These are phyloP conservation scores for Pelusios castaneus DNA, from an alignment of 2,113 vertebrate species.

Conservation along the genomic window DNA sequence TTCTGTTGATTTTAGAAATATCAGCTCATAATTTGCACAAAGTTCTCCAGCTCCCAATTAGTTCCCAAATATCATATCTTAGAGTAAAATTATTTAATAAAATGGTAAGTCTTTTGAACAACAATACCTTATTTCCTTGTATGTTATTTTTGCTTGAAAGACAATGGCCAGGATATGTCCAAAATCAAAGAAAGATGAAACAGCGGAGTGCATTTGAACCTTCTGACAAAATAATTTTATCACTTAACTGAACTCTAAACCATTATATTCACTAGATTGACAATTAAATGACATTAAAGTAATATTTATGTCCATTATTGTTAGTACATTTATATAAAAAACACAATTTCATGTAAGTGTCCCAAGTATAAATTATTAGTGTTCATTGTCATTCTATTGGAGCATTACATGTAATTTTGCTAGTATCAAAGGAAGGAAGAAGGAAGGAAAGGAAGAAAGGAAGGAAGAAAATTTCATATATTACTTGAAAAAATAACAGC, in stretches of 20 bases:
- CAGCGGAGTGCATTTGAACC: background rate
- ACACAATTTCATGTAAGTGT: background rate
- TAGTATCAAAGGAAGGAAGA: background rate
- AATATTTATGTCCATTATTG: background rate
- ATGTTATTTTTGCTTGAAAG: background rate
- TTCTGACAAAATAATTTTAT: background rate
- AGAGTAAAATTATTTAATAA: background rate
- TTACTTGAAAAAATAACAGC: background rate
- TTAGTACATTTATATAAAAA: background rate
- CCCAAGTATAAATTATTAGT: background rate
- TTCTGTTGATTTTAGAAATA: background rate
- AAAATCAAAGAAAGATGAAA: background rate
- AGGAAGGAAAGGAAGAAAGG: no score
- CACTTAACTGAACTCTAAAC: background rate
- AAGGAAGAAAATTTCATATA: background rate
- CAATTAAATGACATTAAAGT: background rate
- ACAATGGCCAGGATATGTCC: background rate
- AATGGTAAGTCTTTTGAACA: background rate
- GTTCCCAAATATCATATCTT: background rate
- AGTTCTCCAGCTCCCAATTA: background rate
- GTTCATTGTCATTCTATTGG: background rate
- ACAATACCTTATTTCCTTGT: background rate
- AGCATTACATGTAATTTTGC: background rate
- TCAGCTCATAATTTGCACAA: background rate
- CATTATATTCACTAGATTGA: background rate